Evolutionary conservation across 2,888 invertebrate species (phyloP), one percentile per base, ranked within the genome.

Genomic region (Drosophila aldrichi): DNA sequence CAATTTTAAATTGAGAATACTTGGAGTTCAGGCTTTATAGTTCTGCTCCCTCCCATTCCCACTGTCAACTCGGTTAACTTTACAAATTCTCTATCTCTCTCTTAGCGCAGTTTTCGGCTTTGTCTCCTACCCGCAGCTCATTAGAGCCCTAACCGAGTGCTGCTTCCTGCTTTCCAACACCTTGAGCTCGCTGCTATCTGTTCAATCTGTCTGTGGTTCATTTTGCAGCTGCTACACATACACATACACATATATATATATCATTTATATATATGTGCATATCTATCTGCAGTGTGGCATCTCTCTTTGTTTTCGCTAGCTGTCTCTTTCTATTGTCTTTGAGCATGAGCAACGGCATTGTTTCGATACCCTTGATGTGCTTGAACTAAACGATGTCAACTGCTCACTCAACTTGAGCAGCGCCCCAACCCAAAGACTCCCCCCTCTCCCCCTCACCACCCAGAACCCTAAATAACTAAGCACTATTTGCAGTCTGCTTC

Each of bases 341-440:
- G 14, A 51, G 58, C 60, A 54, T 55, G 29, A 57, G 16, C 8
- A n/a, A 55, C 38, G 70, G 57, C 56, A 74, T 79, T 79, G 81
- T 81, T 70, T 56, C 46, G 36, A 32, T 49, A 46, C 55, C 56
- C 66, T 73, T 40, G 32, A 51, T 36, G 44, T 46, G 32, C 60
- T 72, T 69, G 62, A 59, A 58, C 71, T 79, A 89, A 84, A 89
- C 81, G 89, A 89, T 88, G 89, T 84, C 89, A 88, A 84, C 70
- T 73, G 75, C 70, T 64, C 68, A 73, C 74, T 79, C 71, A 69
- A 81, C 59, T 80, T 60, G 68, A 78, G 82, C 20, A 18, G 46
- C 36, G 20, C 36, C 36, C 34, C 36, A 7, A 29, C 8, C 8
- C 29, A 29, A 29, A 36, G 36, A 14, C 6, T 6, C 54, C n/a